Conservation (phyloP, 35 echinoderm and acorn worm species). For the Nesometra sesokonis region DNA sequence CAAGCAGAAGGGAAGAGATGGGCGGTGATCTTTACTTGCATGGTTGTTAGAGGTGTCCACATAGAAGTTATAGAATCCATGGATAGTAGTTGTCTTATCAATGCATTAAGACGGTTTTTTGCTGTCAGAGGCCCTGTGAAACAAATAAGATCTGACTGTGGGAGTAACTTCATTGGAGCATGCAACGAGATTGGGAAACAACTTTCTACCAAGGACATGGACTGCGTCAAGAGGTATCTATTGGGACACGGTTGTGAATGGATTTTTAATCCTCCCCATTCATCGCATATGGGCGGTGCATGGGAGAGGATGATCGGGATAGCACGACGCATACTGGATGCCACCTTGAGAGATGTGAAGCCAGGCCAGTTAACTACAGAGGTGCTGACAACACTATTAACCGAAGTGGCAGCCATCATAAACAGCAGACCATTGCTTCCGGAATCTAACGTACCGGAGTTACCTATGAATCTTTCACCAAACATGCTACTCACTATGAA, state of each 20-base stretch:
- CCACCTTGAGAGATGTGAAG: conserved; percentile 32
- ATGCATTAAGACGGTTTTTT: conserved; percentile 52
- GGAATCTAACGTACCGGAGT: not conserved
- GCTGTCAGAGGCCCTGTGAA: conserved; percentile 16
- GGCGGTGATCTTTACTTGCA: conserved; percentile 50
- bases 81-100: conserved; percentile 44
- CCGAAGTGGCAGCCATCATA: not conserved
- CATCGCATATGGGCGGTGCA: conserved; percentile 35
- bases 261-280: conserved; percentile 29
- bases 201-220: conserved; percentile 11
- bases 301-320: conserved; percentile 39
- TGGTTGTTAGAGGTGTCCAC: conserved; percentile 42
- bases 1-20: conserved; percentile 41
- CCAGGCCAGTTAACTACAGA: conserved; percentile 41
- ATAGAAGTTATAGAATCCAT: conserved; percentile 49
- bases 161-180: conserved; percentile 38
- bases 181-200: conserved; percentile 38
- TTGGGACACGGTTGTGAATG: conserved; percentile 23
- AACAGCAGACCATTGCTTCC: not conserved
- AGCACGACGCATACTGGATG: conserved; percentile 19
- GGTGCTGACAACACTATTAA: conserved; percentile 39
- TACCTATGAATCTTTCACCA: not conserved
- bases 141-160: conserved; percentile 38
- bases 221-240: conserved; percentile 23
- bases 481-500: not conserved